Evolutionary conservation across 2,888 invertebrate genomes (phyloP), one percentile per base, ranked within the genome.

Genomic region (Dicranocentrus wangi): DNA sequence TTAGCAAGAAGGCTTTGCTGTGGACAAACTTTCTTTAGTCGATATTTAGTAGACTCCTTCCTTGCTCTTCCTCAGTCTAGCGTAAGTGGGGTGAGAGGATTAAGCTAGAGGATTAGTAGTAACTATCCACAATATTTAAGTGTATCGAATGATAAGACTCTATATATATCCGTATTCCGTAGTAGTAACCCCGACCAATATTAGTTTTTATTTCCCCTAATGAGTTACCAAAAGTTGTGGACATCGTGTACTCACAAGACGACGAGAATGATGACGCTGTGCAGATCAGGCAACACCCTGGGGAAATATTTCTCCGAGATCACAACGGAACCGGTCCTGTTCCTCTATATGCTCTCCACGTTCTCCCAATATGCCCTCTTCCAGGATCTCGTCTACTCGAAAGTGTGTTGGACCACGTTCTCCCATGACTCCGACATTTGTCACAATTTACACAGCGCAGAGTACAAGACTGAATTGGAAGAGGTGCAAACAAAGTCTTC

Each of bases 241-340:
- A 23, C 21, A 5, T 58, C 78, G 13, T 71, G 47, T 15, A 65
- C 78, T 58, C 78, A 78, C 71, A 78, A 78, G 39, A 71, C 78
- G 13, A 53, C 10, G 58, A 78, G 65, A 78, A 78, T 78, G 78
- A 78, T 78, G 78, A 78, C 63, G 1, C 42, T 55, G 65, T 78
- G 78, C 51, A 8, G 32, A 25, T 25, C 51, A 19, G 32, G 27
- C n/a, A 27, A 21, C n/a, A 55, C n/a, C 13, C 2, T 78, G 5
- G 58, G 65, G 15, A 63, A 78, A 53, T 65, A 43, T 39, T 28
- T 83, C 13, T 65, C 77, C 1, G 83, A 85, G 23, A 87, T 90
- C 42, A 89, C 89, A 0, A 89, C 90, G 2, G 90, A 90, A 83
- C 90, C 90, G 0, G 88, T 90, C 3, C 86, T 90, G 65, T 89